Base-by-base conservation (phyloP, 2,113 vertebrate genomes). In the Xenopus borealis region DNA sequence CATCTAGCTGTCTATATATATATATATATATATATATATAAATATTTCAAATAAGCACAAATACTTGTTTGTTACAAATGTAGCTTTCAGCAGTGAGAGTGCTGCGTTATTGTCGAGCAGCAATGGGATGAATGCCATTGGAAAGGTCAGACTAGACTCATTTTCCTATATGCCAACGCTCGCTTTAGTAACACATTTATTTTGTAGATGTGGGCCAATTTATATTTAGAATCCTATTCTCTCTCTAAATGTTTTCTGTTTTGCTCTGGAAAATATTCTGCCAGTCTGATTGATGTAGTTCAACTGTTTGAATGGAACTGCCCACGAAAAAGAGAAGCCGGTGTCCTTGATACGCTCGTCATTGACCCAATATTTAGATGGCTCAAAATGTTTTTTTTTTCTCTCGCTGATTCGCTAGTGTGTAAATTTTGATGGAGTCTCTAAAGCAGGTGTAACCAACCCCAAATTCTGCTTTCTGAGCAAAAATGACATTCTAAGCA, bases 171-270 rank as follows among this genome's bases (percentile, higher is more conserved):
- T 74, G 62, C 45, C 64, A 46, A 18, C 3, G 66, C 17, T 62
- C 19, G 40, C 12, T 47, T 62, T 61, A 62, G 69, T 33, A 16
- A 40, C 20, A 47, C 66, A 62, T 53, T 75, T 66, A 69, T 76
- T 76, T 69, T 63, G 45, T 57, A 76, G 59, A 69, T 76, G 73
- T 76, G 66, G 45, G 73, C 17, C 73, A 62, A 69, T 76, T 69
- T 76, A 76, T 68, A 76, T 76, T 69, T 76, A 69, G 73, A 62
- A 33, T 68, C 58, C 13, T 40, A 69, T 53, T 55, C 66, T 76
- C 58, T 63, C 55, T 3, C 33, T 44, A 62, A 59, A 53, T 62
- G 72, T 68, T 65, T 68, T 62, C 68, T 75, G 65, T 76, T 76
- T 76, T 27, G 23, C 66, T 69, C 12, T 44, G 62, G 58, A 23